Conservation (phyloP, 2,113 vertebrate species). For the Lagopus muta region DNA sequence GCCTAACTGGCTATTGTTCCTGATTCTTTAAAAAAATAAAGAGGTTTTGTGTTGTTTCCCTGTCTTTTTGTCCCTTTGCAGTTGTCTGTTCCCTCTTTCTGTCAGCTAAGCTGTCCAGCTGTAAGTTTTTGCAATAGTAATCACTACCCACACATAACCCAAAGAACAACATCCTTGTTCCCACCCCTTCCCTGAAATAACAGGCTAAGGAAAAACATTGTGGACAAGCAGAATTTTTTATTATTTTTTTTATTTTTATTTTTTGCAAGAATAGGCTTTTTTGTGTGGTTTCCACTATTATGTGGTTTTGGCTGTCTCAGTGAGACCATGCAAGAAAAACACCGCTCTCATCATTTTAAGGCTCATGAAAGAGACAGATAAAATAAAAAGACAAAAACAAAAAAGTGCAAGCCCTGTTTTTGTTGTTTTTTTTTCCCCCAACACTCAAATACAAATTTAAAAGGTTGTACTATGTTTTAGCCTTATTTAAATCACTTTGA, state of each 20-base stretch:
- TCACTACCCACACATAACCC: conserved; percentile 46
- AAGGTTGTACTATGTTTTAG: background rate
- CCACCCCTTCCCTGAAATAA: conserved; percentile 70
- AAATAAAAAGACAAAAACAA: background rate
- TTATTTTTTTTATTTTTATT: background rate
- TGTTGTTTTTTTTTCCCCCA: background rate
- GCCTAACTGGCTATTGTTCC: background rate
- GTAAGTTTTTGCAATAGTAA: conserved; percentile 56
- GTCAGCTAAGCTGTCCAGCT: conserved; percentile 51
- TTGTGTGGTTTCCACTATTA: conserved; percentile 60
- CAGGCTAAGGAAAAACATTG: conserved; percentile 49
- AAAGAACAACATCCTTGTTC: conserved; percentile 53
- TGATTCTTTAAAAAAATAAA: background rate
- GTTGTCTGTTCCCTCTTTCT: conserved; percentile 29
- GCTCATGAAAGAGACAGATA: conserved; percentile 26
- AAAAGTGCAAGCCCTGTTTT: background rate
- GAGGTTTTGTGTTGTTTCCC: background rate
- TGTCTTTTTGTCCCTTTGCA: background rate
- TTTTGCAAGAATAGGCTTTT: conserved; percentile 52
- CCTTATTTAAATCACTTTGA: background rate
- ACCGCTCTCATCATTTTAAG: conserved; percentile 31
- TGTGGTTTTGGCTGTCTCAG: conserved; percentile 61
- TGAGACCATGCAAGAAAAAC: conserved; percentile 31
- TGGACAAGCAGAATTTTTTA: conserved; percentile 20
- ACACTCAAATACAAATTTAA: background rate